Base-by-base conservation (phyloP, 2,888 invertebrate genomes). In the Argyra leucocephala region DNA sequence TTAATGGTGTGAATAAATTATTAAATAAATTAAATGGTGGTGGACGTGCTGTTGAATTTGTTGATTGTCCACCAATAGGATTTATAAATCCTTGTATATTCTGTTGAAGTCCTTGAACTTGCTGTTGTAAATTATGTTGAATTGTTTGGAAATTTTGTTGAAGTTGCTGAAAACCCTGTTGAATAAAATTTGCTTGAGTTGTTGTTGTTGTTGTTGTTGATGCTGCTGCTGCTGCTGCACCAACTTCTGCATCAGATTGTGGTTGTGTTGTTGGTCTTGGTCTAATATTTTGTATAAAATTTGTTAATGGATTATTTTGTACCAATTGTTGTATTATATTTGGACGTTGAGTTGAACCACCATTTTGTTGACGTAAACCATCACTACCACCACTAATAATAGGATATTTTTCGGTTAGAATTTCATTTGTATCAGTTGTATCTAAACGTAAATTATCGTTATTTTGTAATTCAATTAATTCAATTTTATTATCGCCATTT, bases 301-400 rank as follows among this genome's bases (percentile, higher is more conserved):
- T 59, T 59, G 59, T 18, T 59, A 59, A 18, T 59, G 59, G 59
- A 59, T 59, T 59, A 59, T 59, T 59, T 24, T 59, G 59, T 59
- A 59, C 22, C 15, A 59, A 23, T 59, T 59, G 59, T 59, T 59
- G 59, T 18, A 59, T 59, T 5, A 59, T 23, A 23, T 18, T 18
- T 23, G 48, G 48, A 48, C 59, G 23, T 59, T 22, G 59, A 23
- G 59, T 59, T 23, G 59, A 15, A 23, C 23, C 7, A 12, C 23
- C 59, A 23, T 22, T 22, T 5, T 12, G 15, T 59, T 59, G 59
- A 15, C 59, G 22, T 23, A 59, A 48, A 48, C 48, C 48, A 48
- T 48, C 48, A 31, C 31, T 12, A 48, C 48, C 48, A n/a, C n/a
- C n/a, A n/a, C n/a, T n/a, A n/a, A n/a, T n/a, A n/a, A n/a, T n/a